These are phyloP conservation scores for Sitobion miscanthi DNA, from an alignment of 1,140 invertebrate genomes.

Conservation along the genomic window DNA sequence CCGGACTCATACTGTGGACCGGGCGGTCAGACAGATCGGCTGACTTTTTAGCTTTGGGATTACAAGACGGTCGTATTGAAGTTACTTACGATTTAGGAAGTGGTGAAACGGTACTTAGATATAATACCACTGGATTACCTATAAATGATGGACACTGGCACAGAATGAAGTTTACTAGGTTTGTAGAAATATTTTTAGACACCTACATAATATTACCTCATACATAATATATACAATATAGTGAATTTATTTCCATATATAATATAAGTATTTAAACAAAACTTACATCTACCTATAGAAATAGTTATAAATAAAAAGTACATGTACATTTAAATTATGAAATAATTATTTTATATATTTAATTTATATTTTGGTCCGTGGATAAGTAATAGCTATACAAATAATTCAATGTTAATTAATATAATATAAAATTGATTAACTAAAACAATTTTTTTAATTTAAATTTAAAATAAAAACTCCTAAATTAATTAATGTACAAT, in stretches of 20 bases:
- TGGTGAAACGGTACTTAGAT: conserved; percentile 79
- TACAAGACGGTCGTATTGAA: conserved; percentile 76
- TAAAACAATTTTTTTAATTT: not conserved
- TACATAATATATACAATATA: not conserved
- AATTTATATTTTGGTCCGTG: not conserved
- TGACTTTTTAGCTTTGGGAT: conserved; percentile 82
- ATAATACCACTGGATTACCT: conserved; percentile 76
- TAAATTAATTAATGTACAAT: not conserved
- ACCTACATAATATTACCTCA: not conserved
- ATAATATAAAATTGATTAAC: not conserved
- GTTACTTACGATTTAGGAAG: conserved; percentile 78
- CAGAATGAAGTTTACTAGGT: conserved; percentile 85
- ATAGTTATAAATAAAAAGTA: not conserved
- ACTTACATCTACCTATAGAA: not conserved
- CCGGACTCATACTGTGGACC: conserved; percentile 88
- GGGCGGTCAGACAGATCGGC: conserved; percentile 72
- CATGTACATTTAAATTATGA: not conserved
- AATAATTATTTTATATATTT: not conserved
- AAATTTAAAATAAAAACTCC: not conserved
- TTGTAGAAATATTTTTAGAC: conserved; percentile 58
- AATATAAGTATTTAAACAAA: not conserved
- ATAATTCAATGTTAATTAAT: not conserved
- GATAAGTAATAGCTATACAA: not conserved
- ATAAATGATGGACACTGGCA: conserved; percentile 94
- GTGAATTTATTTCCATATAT: not conserved